A percentile compares a stretch with the other conserved stretches of the same genome.
Evolutionary conservation across 2,888 invertebrate species (phyloP).

Genomic region (Proisotoma minuta): DNA sequence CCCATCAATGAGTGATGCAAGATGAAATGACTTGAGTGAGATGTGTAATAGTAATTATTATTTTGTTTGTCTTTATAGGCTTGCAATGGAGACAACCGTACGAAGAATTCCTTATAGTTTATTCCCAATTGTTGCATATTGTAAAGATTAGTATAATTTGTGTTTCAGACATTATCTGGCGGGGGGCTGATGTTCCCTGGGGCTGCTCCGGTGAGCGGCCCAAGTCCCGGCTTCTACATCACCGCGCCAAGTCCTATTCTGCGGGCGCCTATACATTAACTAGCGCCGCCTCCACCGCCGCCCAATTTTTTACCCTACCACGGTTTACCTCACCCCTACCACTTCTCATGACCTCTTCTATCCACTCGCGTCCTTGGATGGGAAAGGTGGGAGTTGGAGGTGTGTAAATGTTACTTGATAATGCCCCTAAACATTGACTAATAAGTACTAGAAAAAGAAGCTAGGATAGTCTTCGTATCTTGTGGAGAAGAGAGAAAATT

Average conservation of each 20-base stretch:
- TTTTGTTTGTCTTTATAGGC: too few species aligned
- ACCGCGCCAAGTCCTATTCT: constrained; percentile 47
- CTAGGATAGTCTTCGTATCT: too few species aligned
- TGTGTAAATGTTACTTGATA: too few species aligned
- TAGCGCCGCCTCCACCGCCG: constrained; percentile 9
- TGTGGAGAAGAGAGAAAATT: neutral
- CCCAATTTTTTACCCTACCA: constrained; percentile 11
- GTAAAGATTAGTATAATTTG: too few species aligned
- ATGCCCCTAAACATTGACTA: too few species aligned
- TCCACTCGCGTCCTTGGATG: neutral
- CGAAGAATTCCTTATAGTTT: too few species aligned
- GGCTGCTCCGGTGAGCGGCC: constrained; percentile 43
- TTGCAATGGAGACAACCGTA: constrained; percentile 92
- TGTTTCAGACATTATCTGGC: constrained; percentile 72
- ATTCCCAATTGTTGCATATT: too few species aligned
- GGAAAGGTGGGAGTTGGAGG: too few species aligned
- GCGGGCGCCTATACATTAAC: constrained; percentile 48
- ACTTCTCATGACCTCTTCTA: neutral
- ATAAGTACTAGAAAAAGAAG: too few species aligned
- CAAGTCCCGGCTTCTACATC: constrained; percentile 48
- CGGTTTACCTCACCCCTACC: neutral
- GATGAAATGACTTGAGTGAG: too few species aligned
- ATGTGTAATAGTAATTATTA: too few species aligned
- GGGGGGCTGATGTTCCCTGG: constrained; percentile 47
- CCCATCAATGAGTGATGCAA: too few species aligned